A percentile compares a stretch with the other conserved stretches of the same genome.
Evolutionary conservation across 2,113 vertebrate genomes (phyloP).

Genomic region (Uropsilus gracilis): DNA sequence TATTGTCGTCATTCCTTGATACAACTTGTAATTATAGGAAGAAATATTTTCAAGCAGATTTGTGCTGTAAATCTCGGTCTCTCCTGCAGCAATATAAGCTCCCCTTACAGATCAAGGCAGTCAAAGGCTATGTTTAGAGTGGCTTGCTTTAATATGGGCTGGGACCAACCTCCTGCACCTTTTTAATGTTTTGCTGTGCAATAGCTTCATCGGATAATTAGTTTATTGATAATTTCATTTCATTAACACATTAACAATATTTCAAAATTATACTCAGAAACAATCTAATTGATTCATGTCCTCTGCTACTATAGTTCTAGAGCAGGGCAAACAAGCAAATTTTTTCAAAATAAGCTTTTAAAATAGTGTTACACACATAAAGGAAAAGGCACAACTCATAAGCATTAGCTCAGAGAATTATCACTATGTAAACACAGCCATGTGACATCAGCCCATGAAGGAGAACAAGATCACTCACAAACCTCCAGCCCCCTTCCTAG

Average conservation of each 20-base stretch:
- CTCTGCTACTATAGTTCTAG: not conserved
- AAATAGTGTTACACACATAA: not conserved
- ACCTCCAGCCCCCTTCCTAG: fast-evolving
- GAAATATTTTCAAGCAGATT: not conserved
- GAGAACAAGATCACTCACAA: not conserved
- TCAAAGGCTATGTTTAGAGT: not conserved
- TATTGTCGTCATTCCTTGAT: not conserved
- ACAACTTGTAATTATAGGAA: not conserved
- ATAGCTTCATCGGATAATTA: not conserved
- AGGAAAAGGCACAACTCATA: not conserved
- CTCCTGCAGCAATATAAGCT: not conserved
- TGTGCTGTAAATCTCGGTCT: not conserved
- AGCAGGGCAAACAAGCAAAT: not conserved
- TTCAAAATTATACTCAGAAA: not conserved
- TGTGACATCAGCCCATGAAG: not conserved
- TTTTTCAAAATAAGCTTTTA: not conserved
- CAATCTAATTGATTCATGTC: not conserved
- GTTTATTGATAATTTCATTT: constrained; percentile 22
- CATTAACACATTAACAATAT: not conserved
- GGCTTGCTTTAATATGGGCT: not conserved
- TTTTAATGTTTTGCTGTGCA: not conserved
- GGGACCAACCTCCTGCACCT: not conserved
- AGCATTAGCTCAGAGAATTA: not conserved
- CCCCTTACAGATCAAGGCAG: not conserved
- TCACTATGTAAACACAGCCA: not conserved